Percentiles rank a stretch among this genome's conserved stretches.
Conservation (phyloP, 2,797 vertebrate species). For the Rhincodon typus region DNA sequence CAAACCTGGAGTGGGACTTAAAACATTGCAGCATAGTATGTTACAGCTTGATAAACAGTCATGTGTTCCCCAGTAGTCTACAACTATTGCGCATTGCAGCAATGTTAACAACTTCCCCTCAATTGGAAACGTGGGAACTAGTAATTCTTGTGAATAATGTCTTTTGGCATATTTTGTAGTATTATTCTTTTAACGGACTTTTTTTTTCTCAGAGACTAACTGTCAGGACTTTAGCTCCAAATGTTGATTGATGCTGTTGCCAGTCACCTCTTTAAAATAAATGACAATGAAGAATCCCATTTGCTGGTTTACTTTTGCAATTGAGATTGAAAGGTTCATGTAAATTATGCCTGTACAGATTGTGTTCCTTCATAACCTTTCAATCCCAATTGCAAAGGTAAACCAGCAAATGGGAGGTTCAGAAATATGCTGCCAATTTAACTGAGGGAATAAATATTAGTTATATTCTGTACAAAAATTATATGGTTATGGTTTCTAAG, state of each 20-base stretch:
- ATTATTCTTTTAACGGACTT: background rate
- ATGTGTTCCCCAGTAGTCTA: background rate
- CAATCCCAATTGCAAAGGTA: background rate
- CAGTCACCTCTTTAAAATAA: background rate
- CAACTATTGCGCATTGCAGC: background rate
- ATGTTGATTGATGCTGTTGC: background rate
- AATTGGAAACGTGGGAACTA: background rate
- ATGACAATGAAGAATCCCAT: background rate
- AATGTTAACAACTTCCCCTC: background rate
- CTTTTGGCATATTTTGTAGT: background rate
- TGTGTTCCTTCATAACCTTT: background rate
- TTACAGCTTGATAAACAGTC: background rate
- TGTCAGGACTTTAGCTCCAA: background rate
- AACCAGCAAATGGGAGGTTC: background rate
- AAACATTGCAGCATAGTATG: too few species aligned
- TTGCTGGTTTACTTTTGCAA: too few species aligned
- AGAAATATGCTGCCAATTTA: slow-evolving; percentile 11
- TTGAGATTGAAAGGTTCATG: background rate
- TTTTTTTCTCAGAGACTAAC: background rate
- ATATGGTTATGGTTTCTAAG: background rate
- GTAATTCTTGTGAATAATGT: background rate
- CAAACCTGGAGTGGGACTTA: too few species aligned
- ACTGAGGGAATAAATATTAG: background rate
- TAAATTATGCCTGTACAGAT: background rate
- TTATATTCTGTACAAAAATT: background rate